A percentile compares a stretch with the other conserved stretches of the same genome.
These are phyloP conservation scores for Callaeas wilsoni DNA, from an alignment of 2,113 vertebrate genomes.

Conservation along the genomic window DNA sequence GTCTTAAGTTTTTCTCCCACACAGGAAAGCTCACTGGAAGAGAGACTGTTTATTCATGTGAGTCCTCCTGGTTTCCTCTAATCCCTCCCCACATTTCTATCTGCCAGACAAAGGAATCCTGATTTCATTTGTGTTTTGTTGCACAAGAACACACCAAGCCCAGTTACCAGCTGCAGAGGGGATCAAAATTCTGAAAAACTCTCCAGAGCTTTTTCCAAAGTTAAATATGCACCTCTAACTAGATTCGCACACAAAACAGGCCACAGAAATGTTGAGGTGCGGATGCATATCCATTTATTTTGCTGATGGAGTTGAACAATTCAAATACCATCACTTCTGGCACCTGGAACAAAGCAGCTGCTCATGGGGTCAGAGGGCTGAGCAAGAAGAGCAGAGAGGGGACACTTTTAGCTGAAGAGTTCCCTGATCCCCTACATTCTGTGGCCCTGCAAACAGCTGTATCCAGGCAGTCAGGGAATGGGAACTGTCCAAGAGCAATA, in stretches of 20 bases:
- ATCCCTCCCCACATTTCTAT: not conserved
- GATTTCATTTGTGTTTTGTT: not conserved
- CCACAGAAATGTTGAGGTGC: not conserved
- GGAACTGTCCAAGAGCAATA: not conserved
- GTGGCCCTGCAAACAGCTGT: not conserved
- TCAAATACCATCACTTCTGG: not conserved
- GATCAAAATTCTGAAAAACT: not conserved
- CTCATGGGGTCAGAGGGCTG: not conserved
- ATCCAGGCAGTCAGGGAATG: not conserved
- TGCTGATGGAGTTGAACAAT: not conserved
- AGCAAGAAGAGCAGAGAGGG: not conserved
- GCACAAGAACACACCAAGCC: not conserved
- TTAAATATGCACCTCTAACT: not conserved
- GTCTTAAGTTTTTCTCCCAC: not conserved
- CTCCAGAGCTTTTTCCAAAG: not conserved
- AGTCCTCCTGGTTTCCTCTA: not conserved
- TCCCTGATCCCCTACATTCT: not conserved
- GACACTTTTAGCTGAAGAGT: not conserved
- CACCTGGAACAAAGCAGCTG: not conserved
- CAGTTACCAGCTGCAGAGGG: not conserved
- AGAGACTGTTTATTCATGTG: not conserved
- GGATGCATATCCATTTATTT: not conserved
- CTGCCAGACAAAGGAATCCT: constrained; percentile 1
- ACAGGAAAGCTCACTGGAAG: not conserved
- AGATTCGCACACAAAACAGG: not conserved